Percentiles rank a stretch among this genome's conserved stretches.
These are phyloP conservation scores for Scomber colias DNA, from an alignment of 2,113 vertebrate genomes.

Conservation along the genomic window DNA sequence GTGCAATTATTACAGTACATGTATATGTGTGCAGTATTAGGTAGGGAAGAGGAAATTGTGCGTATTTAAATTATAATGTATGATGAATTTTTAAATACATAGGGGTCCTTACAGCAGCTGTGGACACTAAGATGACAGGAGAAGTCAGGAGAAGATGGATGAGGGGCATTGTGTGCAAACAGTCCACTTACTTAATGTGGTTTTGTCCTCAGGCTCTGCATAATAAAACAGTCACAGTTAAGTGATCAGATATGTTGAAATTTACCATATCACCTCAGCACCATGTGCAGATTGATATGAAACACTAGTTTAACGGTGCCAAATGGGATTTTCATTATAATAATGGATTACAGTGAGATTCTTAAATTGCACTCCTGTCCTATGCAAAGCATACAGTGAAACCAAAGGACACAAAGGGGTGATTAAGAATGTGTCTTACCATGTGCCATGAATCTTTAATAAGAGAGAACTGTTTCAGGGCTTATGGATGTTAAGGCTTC, in stretches of 20 bases:
- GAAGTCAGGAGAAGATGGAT: slow-evolving; percentile 52
- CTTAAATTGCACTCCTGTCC: slow-evolving; percentile 62
- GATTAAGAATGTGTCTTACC: slow-evolving; percentile 73
- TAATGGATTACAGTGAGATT: slow-evolving; percentile 55
- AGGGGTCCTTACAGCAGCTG: background rate
- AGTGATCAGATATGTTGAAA: slow-evolving; percentile 27
- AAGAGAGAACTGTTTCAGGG: slow-evolving; percentile 64
- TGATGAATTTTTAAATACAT: background rate
- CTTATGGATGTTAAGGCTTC: slow-evolving; percentile 55
- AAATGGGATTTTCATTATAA: slow-evolving; percentile 58
- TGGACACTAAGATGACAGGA: slow-evolving; percentile 32
- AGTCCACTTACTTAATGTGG: slow-evolving; percentile 33
- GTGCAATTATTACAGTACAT: background rate
- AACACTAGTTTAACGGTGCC: slow-evolving; percentile 33
- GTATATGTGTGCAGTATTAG: background rate
- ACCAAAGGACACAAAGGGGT: slow-evolving; percentile 66
- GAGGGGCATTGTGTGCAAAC: slow-evolving; percentile 26
- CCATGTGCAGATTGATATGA: slow-evolving; percentile 36
- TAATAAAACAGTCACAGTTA: slow-evolving; percentile 4
- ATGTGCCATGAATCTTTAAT: slow-evolving; percentile 81
- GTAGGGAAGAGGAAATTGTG: too few species aligned
- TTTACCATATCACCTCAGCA: slow-evolving; percentile 34
- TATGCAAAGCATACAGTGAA: slow-evolving; percentile 55
- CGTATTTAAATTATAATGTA: slow-evolving; percentile 10
- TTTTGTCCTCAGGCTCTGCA: slow-evolving; percentile 10